Evolutionary conservation across 2,113 vertebrate genomes (phyloP).

Genomic region (Leptobrachium ailaonicum): DNA sequence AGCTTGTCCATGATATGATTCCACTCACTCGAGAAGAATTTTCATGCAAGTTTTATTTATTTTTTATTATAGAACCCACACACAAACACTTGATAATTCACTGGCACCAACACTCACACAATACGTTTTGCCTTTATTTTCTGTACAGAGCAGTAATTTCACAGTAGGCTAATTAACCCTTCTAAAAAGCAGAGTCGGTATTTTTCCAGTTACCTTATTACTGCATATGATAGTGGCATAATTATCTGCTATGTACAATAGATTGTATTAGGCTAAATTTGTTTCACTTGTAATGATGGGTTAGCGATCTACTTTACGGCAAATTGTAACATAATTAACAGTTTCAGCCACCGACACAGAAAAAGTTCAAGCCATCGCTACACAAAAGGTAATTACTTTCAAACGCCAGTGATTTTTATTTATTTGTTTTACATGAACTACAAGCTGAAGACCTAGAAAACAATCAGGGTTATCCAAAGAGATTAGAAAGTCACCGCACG

Average conservation of each 20-base stretch:
- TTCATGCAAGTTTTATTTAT: too few relatives aligned
- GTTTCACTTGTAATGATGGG: conserved; percentile 29
- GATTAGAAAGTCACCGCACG: too few relatives aligned
- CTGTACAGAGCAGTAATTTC: not conserved
- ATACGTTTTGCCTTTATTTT: too few relatives aligned
- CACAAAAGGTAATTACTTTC: conserved; percentile 26
- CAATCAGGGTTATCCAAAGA: too few relatives aligned
- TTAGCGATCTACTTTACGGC: conserved; percentile 29
- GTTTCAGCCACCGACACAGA: conserved; percentile 25
- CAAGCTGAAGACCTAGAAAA: too few relatives aligned
- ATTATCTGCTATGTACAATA: conserved; percentile 23
- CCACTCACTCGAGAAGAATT: too few relatives aligned
- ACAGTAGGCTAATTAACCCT: conserved; percentile 14
- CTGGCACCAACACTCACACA: too few relatives aligned
- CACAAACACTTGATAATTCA: too few relatives aligned
- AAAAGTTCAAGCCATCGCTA: conserved; percentile 34
- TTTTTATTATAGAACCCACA: too few relatives aligned
- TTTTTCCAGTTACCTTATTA: conserved; percentile 30
- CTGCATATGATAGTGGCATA: conserved; percentile 23
- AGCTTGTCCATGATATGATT: too few relatives aligned
- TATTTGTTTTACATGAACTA: not conserved
- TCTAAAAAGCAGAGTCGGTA: conserved; percentile 3
- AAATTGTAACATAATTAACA: conserved; percentile 44
- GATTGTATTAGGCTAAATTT: conserved; percentile 28
- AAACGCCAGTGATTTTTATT: not conserved